These are phyloP conservation scores for Ectobius pallidus DNA, from an alignment of 2,888 invertebrate species.

Conservation along the genomic window DNA sequence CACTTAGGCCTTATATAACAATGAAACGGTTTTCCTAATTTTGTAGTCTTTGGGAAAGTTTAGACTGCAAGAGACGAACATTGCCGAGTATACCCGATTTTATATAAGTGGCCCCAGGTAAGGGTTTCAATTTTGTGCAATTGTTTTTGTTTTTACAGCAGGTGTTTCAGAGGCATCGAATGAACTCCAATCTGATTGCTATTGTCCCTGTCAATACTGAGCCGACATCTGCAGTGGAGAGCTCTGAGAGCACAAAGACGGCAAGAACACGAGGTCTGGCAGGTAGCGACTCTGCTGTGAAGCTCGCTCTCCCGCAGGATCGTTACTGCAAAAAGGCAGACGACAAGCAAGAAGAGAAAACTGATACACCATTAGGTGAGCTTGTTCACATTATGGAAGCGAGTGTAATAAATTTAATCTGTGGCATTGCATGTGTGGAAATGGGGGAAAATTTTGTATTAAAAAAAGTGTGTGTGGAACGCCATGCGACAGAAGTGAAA, in stretches of 20 bases:
- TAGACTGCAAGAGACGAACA: no score
- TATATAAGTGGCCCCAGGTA: no score
- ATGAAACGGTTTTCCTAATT: no score
- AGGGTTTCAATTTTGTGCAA: no score
- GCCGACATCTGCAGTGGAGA: not conserved
- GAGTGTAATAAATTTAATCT: not conserved
- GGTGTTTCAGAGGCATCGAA: slow-evolving; percentile 50
- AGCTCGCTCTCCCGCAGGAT: slow-evolving; percentile 41
- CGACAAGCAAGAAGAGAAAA: slow-evolving; percentile 14
- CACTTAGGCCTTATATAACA: no score
- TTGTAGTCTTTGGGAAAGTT: no score
- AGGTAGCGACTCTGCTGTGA: slow-evolving; percentile 10
- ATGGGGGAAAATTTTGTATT: no score
- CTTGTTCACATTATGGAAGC: not conserved
- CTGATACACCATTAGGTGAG: slow-evolving; percentile 15
- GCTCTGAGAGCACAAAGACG: not conserved
- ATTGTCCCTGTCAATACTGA: slow-evolving; percentile 53
- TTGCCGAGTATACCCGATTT: no score
- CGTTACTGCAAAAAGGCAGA: slow-evolving; percentile 39
- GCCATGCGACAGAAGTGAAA: no score
- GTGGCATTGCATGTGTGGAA: not conserved
- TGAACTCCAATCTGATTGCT: slow-evolving; percentile 59
- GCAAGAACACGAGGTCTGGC: not conserved
- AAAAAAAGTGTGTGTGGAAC: no score
- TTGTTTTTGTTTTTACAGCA: slow-evolving; percentile 43